Percentiles rank a stretch among this genome's conserved stretches.
These are phyloP conservation scores for Eupsilia transversa DNA, from an alignment of 2,888 invertebrate genomes.

Conservation along the genomic window DNA sequence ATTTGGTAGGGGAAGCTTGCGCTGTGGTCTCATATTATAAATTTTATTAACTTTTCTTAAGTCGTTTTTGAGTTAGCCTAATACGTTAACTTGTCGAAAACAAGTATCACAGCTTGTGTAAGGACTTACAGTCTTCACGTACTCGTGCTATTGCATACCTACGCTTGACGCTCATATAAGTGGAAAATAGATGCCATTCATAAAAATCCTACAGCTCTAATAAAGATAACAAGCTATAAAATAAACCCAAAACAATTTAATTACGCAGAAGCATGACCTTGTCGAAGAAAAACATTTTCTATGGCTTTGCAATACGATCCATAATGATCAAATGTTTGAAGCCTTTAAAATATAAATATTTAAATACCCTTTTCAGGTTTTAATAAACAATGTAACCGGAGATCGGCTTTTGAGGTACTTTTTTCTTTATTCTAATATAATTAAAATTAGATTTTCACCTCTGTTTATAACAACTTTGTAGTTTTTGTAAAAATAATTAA, in stretches of 20 bases:
- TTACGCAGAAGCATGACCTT: conserved; percentile 20
- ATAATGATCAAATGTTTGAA: conserved; percentile 56
- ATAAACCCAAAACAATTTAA: conserved; percentile 29
- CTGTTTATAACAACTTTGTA: neutral
- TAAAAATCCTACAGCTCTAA: neutral
- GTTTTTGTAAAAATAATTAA: neutral
- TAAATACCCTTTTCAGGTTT: conserved; percentile 51
- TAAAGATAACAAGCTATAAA: conserved; percentile 3
- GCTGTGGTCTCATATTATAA: too few species aligned
- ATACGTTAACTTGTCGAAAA: too few species aligned
- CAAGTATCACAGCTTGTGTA: neutral
- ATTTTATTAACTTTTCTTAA: too few species aligned
- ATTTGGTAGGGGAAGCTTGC: too few species aligned
- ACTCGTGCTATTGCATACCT: neutral
- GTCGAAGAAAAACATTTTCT: conserved; percentile 35
- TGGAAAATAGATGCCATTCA: neutral
- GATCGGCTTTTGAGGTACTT: conserved; percentile 30
- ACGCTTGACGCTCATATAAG: too few species aligned
- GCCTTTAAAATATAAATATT: conserved; percentile 54
- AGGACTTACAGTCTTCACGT: neutral
- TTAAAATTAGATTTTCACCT: conserved; percentile 5
- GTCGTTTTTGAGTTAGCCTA: too few species aligned
- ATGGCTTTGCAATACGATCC: conserved; percentile 59
- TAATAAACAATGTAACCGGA: conserved; percentile 59
- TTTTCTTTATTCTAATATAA: conserved; percentile 9